Base-by-base conservation (phyloP, 2,888 invertebrate genomes). In the Ferrisia virgata region DNA sequence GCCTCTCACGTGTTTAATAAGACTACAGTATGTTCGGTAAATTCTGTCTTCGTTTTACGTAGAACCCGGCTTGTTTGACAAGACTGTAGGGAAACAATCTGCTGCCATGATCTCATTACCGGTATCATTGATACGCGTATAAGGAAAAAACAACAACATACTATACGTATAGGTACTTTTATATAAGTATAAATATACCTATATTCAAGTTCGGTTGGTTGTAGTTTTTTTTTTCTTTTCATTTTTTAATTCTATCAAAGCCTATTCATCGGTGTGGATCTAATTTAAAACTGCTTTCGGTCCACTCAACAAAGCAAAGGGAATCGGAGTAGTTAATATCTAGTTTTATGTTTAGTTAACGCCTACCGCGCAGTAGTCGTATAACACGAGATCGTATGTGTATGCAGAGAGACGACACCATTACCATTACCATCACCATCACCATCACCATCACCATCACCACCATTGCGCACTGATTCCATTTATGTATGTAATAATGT, bases 211-310 rank as follows among this genome's bases (percentile, higher is more conserved):
- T 64, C 11, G 28, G 58, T 28, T 64, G 28, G 39, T 39, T 39
- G n/a, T n/a, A n/a, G n/a, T 39, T n/a, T n/a, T n/a, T n/a, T n/a
- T 25, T 64, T 64, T 64, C 13, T 43, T 15, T 43, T 15, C 43
- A 13, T 13, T 43, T 36, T 47, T 47, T 47, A 18, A 18, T 47
- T 64, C 58, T 64, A 64, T 64, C 58, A 64, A 64, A 64, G 58
- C 58, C 28, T 64, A 64, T 64, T 64, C 58, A 64, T 64, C 58
- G 58, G 58, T n/a, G 58, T 25, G 58, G 58, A 64, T 64, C 58
- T 64, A 64, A 64, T 64, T 64, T 64, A 64, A 64, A 64, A 64
- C 58, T 64, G 25, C 58, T 64, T 64, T 64, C 58, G 58, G 58
- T 25, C 22, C 28, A 64, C 25, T 64, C 58, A 28, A 64, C 58